Base-by-base conservation (phyloP, 2,113 vertebrate genomes). In the Pundamilia nyererei region DNA sequence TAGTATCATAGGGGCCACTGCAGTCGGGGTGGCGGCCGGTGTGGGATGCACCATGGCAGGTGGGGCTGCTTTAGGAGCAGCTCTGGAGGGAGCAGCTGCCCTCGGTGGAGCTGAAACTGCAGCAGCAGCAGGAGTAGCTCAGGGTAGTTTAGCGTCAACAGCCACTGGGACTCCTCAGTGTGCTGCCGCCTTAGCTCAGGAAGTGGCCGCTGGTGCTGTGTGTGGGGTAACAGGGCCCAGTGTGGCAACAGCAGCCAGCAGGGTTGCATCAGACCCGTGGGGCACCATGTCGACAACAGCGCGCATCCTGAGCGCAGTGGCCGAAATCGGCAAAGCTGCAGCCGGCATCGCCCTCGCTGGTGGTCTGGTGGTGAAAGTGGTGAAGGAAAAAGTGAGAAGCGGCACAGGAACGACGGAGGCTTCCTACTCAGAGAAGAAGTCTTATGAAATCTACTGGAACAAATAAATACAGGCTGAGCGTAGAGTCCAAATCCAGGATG, bases 391-490 rank as follows among this genome's bases (percentile, higher is more conserved):
- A 88, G 88, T 94, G 42, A 86, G 91, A 49, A 40, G 60, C 19
- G 56, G 93, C 31, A 60, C 89, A 31, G 49, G 49, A 54, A 49
- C 75, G 9, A 51, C 56, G 2, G 94, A 90, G 33, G 60, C 49
- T 58, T 84, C 7, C 49, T 91, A 54, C 82, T 86, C 95, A 1
- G 95, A 97, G 86, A 96, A 82, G 75, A 89, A 77, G 55, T 92
- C 96, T 5, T 96, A 94, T 82, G 95, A 97, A 88, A 72, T 97
- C 51, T 42, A 94, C 91, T 96, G 93, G 94, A 96, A 97, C 86
- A 96, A 95, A 94, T 95, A 85, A 93, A 80, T 7, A 26, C 13
- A 81, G 47, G n/a, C 21, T 19, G 7, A 9, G n/a, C 6, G 7
- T 35, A 8, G 14, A 83, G 17, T 26, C 24, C 24, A 10, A 38